Evolutionary conservation across 64 coral and sea anemone species (phyloP).

Genomic region (Pocillopora damicornis): DNA sequence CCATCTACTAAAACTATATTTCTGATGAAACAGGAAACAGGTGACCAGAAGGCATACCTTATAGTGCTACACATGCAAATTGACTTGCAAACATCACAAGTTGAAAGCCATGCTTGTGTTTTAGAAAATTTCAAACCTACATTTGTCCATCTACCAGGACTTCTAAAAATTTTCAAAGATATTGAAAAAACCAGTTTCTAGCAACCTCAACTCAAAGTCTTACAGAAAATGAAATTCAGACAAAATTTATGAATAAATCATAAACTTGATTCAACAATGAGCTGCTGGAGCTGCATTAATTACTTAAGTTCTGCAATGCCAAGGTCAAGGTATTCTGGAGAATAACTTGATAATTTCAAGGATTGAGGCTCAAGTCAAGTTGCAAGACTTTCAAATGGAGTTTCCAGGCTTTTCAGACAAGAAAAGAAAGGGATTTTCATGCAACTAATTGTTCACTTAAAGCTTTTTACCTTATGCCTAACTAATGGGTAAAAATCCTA

Average conservation of each 20-base stretch:
- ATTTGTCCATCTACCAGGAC: background rate
- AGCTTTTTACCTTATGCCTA: too few relatives aligned
- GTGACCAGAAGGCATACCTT: slow-evolving; percentile 23
- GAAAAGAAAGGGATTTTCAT: too few relatives aligned
- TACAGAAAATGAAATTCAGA: background rate
- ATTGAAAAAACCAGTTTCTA: background rate
- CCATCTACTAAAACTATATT: background rate
- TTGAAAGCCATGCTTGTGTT: background rate
- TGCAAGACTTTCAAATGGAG: too few relatives aligned
- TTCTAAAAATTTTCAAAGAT: background rate
- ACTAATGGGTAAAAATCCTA: too few relatives aligned
- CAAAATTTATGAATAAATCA: slow-evolving; percentile 39
- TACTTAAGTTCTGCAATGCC: background rate
- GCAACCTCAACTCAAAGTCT: background rate
- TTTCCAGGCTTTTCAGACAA: too few relatives aligned
- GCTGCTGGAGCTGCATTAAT: background rate
- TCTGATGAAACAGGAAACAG: background rate
- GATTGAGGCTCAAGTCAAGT: too few relatives aligned
- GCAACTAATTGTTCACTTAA: too few relatives aligned
- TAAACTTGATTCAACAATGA: background rate
- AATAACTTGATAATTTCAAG: too few relatives aligned
- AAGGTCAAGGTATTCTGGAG: slow-evolving; percentile 31
- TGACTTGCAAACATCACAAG: background rate
- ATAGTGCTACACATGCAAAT: slow-evolving; percentile 13
- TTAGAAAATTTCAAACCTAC: background rate